Evolutionary conservation across 2,888 invertebrate genomes (phyloP).

Genomic region (Abrostola triplasia): DNA sequence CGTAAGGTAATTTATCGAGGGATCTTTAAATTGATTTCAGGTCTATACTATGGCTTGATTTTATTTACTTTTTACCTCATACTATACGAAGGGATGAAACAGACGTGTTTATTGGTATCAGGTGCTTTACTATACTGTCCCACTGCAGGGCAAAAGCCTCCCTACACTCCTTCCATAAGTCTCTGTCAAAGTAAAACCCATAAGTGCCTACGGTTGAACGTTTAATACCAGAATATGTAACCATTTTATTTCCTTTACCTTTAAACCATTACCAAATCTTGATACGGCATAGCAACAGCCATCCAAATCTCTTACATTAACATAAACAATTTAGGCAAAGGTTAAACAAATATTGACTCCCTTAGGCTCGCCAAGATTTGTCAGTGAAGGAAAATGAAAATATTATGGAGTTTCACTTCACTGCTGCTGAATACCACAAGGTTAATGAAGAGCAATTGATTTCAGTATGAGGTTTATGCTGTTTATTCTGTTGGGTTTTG

Average conservation of each 20-base stretch:
- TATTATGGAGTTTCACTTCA: not conserved
- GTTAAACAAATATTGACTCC: conserved; percentile 1
- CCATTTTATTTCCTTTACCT: not conserved
- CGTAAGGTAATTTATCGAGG: conserved; percentile 18
- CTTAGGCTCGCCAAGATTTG: conserved; percentile 3
- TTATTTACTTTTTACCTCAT: too few species aligned
- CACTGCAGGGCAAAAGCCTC: too few species aligned
- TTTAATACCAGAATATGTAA: too few species aligned
- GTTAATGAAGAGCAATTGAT: conserved; percentile 1
- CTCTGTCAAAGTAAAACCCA: too few species aligned
- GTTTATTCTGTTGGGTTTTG: too few species aligned
- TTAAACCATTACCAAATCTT: not conserved
- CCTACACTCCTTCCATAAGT: too few species aligned
- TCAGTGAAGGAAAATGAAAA: conserved; percentile 2
- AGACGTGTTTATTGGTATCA: too few species aligned
- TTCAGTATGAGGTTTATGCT: not conserved
- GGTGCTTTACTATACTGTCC: too few species aligned
- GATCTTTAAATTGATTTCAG: not conserved
- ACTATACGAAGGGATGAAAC: too few species aligned
- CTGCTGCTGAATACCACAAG: not conserved
- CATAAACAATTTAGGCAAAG: not conserved
- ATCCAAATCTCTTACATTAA: not conserved
- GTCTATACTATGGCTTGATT: not conserved
- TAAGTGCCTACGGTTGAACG: too few species aligned
- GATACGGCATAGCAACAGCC: not conserved